These are phyloP conservation scores for Acanthopleura granulata DNA, from an alignment of 2,888 invertebrate species.

Conservation along the genomic window DNA sequence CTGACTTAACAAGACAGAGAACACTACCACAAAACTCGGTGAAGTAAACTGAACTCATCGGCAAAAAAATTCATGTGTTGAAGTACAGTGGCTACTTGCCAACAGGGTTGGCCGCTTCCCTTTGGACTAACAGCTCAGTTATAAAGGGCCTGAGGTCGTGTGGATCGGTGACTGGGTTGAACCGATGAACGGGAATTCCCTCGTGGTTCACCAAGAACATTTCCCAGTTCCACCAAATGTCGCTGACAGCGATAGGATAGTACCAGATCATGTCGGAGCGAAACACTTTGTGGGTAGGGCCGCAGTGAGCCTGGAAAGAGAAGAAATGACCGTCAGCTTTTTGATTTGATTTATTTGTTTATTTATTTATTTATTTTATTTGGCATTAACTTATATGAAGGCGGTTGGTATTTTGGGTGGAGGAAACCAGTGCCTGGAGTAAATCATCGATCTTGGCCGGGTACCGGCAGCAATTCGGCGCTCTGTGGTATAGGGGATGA, in stretches of 20 bases:
- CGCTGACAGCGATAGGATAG: slow-evolving; percentile 42
- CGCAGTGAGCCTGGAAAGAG: slow-evolving; percentile 41
- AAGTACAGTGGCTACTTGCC: background rate
- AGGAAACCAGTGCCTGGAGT: no score
- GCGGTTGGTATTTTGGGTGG: no score
- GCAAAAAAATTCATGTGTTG: background rate
- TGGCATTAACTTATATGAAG: no score
- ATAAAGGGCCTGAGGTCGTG: background rate
- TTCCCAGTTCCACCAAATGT: slow-evolving; percentile 58
- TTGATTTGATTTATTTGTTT: no score
- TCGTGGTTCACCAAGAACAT: slow-evolving; percentile 46
- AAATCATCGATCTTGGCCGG: no score
- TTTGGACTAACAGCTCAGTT: background rate
- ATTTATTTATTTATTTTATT: no score
- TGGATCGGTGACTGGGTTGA: slow-evolving; percentile 29
- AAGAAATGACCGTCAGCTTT: background rate
- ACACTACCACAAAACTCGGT: background rate
- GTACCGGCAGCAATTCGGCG: no score
- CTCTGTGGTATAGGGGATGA: no score
- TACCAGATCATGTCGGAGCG: slow-evolving; percentile 37
- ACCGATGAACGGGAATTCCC: slow-evolving; percentile 33
- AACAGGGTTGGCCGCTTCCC: background rate
- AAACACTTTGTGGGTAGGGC: slow-evolving; percentile 42
- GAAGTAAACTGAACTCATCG: background rate
- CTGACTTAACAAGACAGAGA: background rate